Evolutionary conservation across 2,797 vertebrate genomes (phyloP), one percentile per base, ranked within the genome.

Genomic region (Betta splendens): DNA sequence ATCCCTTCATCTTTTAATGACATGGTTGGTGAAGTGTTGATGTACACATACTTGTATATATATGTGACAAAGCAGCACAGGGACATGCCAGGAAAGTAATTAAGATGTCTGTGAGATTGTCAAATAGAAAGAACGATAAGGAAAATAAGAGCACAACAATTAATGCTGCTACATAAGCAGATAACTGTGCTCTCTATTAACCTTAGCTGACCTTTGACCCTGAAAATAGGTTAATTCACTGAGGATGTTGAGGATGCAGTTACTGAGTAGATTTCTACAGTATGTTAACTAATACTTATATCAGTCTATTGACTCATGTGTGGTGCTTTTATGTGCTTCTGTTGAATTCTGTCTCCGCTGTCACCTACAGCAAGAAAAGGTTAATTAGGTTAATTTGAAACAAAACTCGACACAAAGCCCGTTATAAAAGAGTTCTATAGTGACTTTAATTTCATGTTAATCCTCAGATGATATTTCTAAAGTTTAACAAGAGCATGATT

Each of bases 131-230:
- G 55, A 52, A 32, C 61, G 33, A 71, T 55, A 50, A 33, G 29
- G 42, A 64, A 10, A 29, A 45, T 31, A 15, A 51, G 44, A 43
- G 26, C 6, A 39, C 21, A 56, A 20, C 49, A 39, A 85, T 67
- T 18, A 72, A 67, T 32, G 64, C 4, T 5, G 45, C 52, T 79
- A 43, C 48, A 43, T 80, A 66, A 35, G 71, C 53, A 37, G 57
- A 33, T 77, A 72, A 85, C 72, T 51, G 35, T 11, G n/a, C 43
- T 67, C 57, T 64, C 58, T 48, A 70, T 84, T 83, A 85, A 83
- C 75, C 79, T 72, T 28, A 23, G 18, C 15, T 70, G 17, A 65
- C 38, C 36, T 77, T 25, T 77, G 39, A 71, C 42, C 51, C 51
- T 55, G 46, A 20, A 68, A 73, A 58, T 36, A 32, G 66, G 71